Base-by-base conservation (phyloP, 2,888 invertebrate genomes). In the Drosophila setosimentum region DNA sequence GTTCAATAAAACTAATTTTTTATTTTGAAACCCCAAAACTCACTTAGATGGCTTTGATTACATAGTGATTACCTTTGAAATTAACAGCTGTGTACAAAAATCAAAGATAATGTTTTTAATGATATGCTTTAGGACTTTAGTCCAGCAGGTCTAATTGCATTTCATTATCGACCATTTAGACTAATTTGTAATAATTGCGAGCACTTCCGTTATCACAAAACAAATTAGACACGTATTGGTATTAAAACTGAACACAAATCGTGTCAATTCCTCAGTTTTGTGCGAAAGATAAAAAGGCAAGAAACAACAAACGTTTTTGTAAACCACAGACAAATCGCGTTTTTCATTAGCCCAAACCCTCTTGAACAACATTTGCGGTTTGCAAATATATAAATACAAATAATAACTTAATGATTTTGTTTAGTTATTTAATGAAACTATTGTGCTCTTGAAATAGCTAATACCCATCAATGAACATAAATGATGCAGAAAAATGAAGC, bases 241-340 rank as follows among this genome's bases (percentile, higher is more conserved):
- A 42, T 40, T 48, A 32, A 51, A 50, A 32, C 50, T 57, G 45
- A 70, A 54, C 66, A 60, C 50, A 55, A 61, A 78, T 75, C 77
- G 57, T 57, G 76, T 30, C 67, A 71, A 53, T 35, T 65, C 35
- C 49, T 73, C 45, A 50, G 27, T 50, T 71, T 40, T 33, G 58
- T 51, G 35, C 51, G 33, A 53, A 51, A 33, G 57, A n/a, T 29
- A 30, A 21, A 49, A 32, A 48, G 42, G 42, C 11, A 30, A n/a
- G 4, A 18, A 21, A 49, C 24, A 50, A 50, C 13, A 42, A 50
- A 63, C 29, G 1, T n/a, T 40, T 11, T 49, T 33, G 42, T 27
- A 50, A 83, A 79, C 89, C 89, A 73, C 89, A 82, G 70, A 71
- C 66, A 87, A 87, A 87, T 84, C 60, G 73, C 59, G 51, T 81